Conservation (phyloP, 2,113 vertebrate genomes). For the Cryptotis parvus region DNA sequence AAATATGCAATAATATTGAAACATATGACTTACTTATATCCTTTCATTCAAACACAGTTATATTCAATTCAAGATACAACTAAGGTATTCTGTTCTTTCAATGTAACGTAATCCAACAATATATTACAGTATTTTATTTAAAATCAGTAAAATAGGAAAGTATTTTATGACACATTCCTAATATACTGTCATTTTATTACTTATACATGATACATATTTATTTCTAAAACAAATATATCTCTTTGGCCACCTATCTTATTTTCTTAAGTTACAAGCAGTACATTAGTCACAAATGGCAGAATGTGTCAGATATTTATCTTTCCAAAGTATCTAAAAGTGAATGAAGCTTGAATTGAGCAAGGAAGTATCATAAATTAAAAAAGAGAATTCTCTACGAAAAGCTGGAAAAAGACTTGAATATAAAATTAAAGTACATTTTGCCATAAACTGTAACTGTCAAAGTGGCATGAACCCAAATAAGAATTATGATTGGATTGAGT, state of each 20-base stretch:
- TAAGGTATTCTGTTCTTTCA: slow-evolving; percentile 66
- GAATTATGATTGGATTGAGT: slow-evolving; percentile 71
- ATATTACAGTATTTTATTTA: slow-evolving; percentile 65
- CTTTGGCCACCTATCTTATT: slow-evolving; percentile 68
- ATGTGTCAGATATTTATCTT: slow-evolving; percentile 80
- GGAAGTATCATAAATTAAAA: slow-evolving; percentile 79
- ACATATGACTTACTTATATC: slow-evolving; percentile 7
- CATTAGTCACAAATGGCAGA: slow-evolving; percentile 75
- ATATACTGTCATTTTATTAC: slow-evolving; percentile 77
- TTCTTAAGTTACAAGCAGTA: slow-evolving; percentile 66
- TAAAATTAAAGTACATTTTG: slow-evolving; percentile 78
- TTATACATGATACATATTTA: slow-evolving; percentile 80
- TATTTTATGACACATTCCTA: slow-evolving; percentile 65
- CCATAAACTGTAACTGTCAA: slow-evolving; percentile 79
- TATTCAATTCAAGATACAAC: slow-evolving; percentile 17
- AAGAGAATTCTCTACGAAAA: slow-evolving; percentile 76
- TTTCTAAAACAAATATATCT: slow-evolving; percentile 70
- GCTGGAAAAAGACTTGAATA: slow-evolving; percentile 72
- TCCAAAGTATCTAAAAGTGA: slow-evolving; percentile 78
- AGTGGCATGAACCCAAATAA: slow-evolving; percentile 65
- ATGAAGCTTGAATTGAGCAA: slow-evolving; percentile 75
- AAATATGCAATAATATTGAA: slow-evolving; percentile 25
- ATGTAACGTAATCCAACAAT: slow-evolving; percentile 42
- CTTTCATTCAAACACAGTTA: slow-evolving; percentile 18
- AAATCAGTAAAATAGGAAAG: slow-evolving; percentile 69